Percentiles rank a stretch among this genome's conserved stretches.
phyloP scores from a whole-genome alignment of 1,140 invertebrate genomes.

The Ceratoteleas bidentatus region DNA sequence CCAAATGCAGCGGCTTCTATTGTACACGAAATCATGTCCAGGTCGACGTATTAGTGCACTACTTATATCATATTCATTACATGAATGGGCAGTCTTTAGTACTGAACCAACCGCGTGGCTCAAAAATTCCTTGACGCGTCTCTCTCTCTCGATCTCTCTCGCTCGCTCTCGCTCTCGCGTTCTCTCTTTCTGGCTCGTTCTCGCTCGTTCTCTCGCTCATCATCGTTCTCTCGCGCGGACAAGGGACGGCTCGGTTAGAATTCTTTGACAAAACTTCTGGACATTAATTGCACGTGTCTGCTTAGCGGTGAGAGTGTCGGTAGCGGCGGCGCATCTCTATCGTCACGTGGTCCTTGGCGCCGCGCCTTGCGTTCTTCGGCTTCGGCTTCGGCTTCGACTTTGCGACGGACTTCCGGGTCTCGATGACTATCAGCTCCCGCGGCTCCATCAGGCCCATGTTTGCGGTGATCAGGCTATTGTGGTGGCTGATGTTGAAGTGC shows the following conservation, averaged over 20 bases:
- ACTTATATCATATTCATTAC: conserved; percentile 71
- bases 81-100: conserved; percentile 79
- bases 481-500: conserved; percentile 79
- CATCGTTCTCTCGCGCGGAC: conserved; percentile 8
- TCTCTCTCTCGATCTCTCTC: conserved; percentile 50
- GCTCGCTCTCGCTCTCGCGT: too few species aligned
- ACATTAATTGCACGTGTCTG: conserved; percentile 64
- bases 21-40: neutral
- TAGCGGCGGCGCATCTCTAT: conserved; percentile 76
- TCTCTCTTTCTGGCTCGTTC: neutral
- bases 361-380: conserved; percentile 69
- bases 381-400: conserved; percentile 6
- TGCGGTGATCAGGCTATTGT: conserved; percentile 80
- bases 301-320: conserved; percentile 78
- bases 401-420: conserved; percentile 50
- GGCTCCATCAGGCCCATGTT: conserved; percentile 71
- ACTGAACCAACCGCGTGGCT: conserved; percentile 72
- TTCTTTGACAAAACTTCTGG: conserved; percentile 68
- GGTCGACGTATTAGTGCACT: conserved; percentile 46
- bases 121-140: conserved; percentile 75
- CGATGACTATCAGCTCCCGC: conserved; percentile 63
- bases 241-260: conserved; percentile 72
- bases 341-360: conserved; percentile 59
- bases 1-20: conserved; percentile 3
- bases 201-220: neutral